Evolutionary conservation across 2,797 vertebrate genomes (phyloP), one percentile per base, ranked within the genome.

Genomic region (Mormyrops boulengeri): DNA sequence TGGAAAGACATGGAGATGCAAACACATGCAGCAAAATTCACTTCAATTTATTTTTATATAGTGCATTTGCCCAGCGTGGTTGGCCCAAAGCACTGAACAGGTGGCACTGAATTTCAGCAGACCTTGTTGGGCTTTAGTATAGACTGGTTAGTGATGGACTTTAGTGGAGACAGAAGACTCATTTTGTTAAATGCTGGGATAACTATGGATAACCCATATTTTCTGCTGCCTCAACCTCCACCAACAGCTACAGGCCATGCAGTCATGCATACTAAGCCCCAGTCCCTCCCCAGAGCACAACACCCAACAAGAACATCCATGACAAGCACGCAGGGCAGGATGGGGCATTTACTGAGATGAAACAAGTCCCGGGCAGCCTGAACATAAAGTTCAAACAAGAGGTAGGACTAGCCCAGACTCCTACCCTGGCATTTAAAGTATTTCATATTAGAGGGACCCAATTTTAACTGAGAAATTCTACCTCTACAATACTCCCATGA

Each of bases 241-340:
- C n/a, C 60, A 87, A 66, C 11, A 85, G 17, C 53, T 60, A 50
- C 14, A 60, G 52, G 38, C 57, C 69, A 88, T 88, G 77, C 86
- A 88, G 52, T 17, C 53, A 66, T 84, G 87, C 89, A 88, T 38
- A 44, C 22, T 22, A 47, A 69, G 44, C n/a, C 26, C 89, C 87
- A 90, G 88, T 52, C 6, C 60, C 89, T 91, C 90, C 88, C 90
- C 88, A 89, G 88, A 11, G 7, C 50, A 22, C 62, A 85, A 52
- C n/a, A 57, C 73, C n/a, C n/a, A 88, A 22, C 17, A 80, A 87
- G 17, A 69, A 89, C 89, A 89, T 41, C 84, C 85, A 73, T 19
- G 50, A 8, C 85, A 89, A n/a, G 11, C 89, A 90, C 62, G 53
- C 89, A 88, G 52, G 80, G 88, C 77, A 60, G 30, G 62, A n/a